Evolutionary conservation across 2,113 vertebrate species (phyloP).

Genomic region (Taxidea taxus): DNA sequence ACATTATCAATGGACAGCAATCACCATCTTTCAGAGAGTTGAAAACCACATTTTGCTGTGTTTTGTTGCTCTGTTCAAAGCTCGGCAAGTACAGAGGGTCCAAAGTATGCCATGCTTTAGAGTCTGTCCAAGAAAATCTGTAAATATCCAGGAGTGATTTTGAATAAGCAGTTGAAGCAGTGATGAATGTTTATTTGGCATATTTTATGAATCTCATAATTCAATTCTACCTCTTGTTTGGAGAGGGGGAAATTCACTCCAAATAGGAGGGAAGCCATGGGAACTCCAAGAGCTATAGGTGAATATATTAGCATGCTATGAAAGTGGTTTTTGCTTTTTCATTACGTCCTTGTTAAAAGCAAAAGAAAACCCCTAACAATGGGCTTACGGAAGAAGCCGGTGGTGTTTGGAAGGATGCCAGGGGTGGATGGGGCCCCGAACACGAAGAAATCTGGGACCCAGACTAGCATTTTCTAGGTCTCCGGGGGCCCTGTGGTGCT

Average conservation of each 20-base stretch:
- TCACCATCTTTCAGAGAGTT: neutral
- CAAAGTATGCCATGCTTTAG: neutral
- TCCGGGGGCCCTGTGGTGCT: neutral
- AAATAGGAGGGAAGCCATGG: neutral
- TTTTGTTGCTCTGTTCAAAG: neutral
- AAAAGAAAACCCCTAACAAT: neutral
- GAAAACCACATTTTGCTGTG: neutral
- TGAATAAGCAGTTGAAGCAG: neutral
- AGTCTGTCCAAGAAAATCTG: neutral
- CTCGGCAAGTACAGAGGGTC: neutral
- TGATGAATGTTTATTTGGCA: neutral
- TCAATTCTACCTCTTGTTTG: neutral
- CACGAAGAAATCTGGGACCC: neutral
- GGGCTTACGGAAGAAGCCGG: neutral
- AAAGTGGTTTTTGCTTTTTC: neutral
- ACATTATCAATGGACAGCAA: neutral
- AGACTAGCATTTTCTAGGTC: neutral
- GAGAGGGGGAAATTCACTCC: neutral
- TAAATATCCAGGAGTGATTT: neutral
- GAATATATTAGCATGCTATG: neutral
- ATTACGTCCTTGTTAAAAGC: neutral
- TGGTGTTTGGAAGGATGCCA: neutral
- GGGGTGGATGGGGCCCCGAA: neutral
- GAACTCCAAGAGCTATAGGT: neutral
- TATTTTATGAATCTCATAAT: neutral